phyloP scores from a whole-genome alignment of 2,888 invertebrate genomes.

The Netelia fuscicornis region DNA sequence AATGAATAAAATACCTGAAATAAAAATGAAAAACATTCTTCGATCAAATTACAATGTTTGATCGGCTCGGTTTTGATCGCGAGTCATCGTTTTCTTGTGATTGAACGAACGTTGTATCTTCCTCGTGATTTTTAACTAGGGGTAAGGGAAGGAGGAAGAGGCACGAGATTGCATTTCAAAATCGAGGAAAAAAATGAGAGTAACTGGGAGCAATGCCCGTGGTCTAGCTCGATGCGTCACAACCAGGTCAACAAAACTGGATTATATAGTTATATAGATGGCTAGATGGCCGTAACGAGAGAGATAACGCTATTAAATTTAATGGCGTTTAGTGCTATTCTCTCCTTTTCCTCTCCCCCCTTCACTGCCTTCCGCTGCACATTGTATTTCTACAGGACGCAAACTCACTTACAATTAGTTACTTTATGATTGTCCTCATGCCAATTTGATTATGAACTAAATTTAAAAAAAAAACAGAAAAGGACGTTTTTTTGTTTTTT shows the following conservation, averaged over 20 bases:
- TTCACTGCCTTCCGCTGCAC: slow-evolving; percentile 1
- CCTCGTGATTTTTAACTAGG: too few species aligned
- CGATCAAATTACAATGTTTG: too few species aligned
- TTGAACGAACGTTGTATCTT: too few species aligned
- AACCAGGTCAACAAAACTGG: neutral
- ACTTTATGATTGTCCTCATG: slow-evolving; percentile 47
- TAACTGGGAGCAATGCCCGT: too few species aligned
- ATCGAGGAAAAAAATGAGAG: too few species aligned
- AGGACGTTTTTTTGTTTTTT: neutral
- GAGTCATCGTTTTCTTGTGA: too few species aligned
- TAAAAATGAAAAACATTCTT: too few species aligned
- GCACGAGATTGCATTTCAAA: too few species aligned
- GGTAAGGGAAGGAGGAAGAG: too few species aligned
- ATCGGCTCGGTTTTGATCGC: too few species aligned
- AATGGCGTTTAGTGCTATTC: slow-evolving; percentile 70
- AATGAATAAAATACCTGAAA: too few species aligned
- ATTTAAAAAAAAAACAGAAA: neutral
- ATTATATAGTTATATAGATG: neutral
- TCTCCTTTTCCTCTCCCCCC: neutral
- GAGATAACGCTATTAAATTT: slow-evolving; percentile 73
- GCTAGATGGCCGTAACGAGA: slow-evolving; percentile 63
- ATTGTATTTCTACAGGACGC: slow-evolving; percentile 54
- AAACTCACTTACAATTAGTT: slow-evolving; percentile 39
- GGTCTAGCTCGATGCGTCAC: too few species aligned
- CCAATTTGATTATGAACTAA: slow-evolving; percentile 51